Base-by-base conservation (phyloP, 2,797 vertebrate species). In the Semotilus atromaculatus region DNA sequence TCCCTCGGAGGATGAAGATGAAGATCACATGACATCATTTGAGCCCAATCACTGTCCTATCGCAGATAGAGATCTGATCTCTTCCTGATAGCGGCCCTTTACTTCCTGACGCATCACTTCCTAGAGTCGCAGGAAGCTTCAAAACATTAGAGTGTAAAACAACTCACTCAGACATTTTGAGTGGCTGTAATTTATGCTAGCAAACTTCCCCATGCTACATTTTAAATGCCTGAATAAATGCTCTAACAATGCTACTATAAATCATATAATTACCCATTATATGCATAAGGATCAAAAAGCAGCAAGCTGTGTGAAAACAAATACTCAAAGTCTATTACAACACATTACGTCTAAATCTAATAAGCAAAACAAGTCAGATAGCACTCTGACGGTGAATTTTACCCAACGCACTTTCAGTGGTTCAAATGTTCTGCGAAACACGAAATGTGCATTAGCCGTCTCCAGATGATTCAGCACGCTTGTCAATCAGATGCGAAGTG, bases 41-140 rank as follows among this genome's bases (percentile, higher is more conserved):
- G 86, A 89, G 86, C 85, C 68, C 36, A 80, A 55, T 62, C 38
- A 48, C 10, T 29, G 26, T 16, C 64, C 48, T 79, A 86, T 89
- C 86, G 3, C 70, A 4, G 3, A 23, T 36, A 67, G 88, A 83
- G 85, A 89, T 89, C 86, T 85, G 86, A 88, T 88, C 86, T 76
- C 21, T 85, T 88, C 87, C 88, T 89, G 86, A 89, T 88, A 85
- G 68, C 16, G 7, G 26, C 26, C 67, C 1, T 31, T 21, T 34
- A 58, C 70, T 77, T 86, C 82, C 86, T 86, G 80, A 43, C 48
- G 26, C 82, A 84, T 87, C 79, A 77, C 75, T 80, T 84, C 70
- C 82, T 74, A 26, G 70, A 16, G 64, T 60, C 23, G 26, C 51
- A 79, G 82, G 73, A 80, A 53, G 23, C 66, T 80, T 78, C 9